phyloP scores from a whole-genome alignment of 1,140 invertebrate species.

The Achatina immaculata region DNA sequence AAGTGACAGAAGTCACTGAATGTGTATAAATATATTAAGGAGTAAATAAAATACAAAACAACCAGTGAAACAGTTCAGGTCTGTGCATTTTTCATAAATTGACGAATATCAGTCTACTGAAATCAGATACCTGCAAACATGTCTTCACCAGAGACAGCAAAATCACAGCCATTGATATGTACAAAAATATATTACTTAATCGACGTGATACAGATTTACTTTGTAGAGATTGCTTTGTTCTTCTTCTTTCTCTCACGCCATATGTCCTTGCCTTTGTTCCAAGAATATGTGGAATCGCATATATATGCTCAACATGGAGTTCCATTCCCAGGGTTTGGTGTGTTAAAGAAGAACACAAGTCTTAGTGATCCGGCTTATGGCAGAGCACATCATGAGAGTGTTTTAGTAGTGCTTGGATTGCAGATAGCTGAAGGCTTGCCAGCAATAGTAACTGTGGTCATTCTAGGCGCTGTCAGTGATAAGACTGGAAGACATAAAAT shows the following conservation, averaged over 20 bases:
- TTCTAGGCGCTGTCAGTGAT: conserved; percentile 65
- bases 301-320: conserved; percentile 56
- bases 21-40: too few relatives aligned
- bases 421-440: conserved; percentile 66
- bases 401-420: conserved; percentile 56
- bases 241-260: conserved; percentile 64
- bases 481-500: conserved; percentile 61
- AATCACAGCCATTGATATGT: neutral
- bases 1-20: too few relatives aligned
- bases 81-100: too few relatives aligned
- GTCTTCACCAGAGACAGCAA: neutral
- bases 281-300: conserved; percentile 63
- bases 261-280: conserved; percentile 66
- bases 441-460: conserved; percentile 63
- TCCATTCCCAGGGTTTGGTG: conserved; percentile 41
- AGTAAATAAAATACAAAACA: too few relatives aligned
- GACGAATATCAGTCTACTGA: too few relatives aligned
- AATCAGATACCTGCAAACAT: too few relatives aligned
- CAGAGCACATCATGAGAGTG: conserved; percentile 60
- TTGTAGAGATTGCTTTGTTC: conserved; percentile 64
- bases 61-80: too few relatives aligned
- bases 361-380: conserved; percentile 44
- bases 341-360: conserved; percentile 23
- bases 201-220: conserved; percentile 54
- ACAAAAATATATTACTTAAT: conserved; percentile 39